A percentile compares a stretch with the other conserved stretches of the same genome.
Conservation (phyloP, 1,140 invertebrate species). For the Brachionus sp. region DNA sequence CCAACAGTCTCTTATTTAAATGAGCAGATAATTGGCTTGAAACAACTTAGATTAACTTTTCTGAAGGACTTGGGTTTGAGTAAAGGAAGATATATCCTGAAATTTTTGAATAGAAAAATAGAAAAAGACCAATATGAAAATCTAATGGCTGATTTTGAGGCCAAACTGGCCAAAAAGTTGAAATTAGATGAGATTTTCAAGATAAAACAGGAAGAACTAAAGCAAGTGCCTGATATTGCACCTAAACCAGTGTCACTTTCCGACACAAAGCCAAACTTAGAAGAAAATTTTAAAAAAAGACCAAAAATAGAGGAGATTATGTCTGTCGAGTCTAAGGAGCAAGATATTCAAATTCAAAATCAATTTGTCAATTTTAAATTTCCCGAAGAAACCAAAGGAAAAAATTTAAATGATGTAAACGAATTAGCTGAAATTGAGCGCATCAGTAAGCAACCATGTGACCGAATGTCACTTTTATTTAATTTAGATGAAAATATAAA, state of each 20-base stretch:
- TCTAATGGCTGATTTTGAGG: not conserved
- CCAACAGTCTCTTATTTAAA: conserved; percentile 29
- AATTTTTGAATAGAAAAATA: conserved; percentile 5
- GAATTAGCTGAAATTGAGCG: conserved; percentile 41
- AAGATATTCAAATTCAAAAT: not conserved
- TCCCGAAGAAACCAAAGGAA: conserved; percentile 42
- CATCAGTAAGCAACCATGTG: conserved; percentile 13
- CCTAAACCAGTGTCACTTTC: not conserved
- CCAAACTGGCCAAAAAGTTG: not conserved
- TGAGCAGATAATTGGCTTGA: conserved; percentile 24
- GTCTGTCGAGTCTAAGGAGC: not conserved
- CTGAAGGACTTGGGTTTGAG: not conserved
- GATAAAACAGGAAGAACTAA: not conserved
- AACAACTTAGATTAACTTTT: not conserved
- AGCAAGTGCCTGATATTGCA: not conserved
- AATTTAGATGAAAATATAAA: conserved; percentile 10
- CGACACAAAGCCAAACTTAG: not conserved
- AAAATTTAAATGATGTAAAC: conserved; percentile 34
- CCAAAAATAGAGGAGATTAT: not conserved
- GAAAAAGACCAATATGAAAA: conserved; percentile 9
- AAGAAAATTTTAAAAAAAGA: not conserved
- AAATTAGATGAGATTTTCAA: conserved; percentile 19
- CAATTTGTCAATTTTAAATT: conserved; percentile 45
- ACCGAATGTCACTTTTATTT: conserved; percentile 9
- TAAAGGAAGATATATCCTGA: conserved; percentile 21